Base-by-base conservation (phyloP, 2,888 invertebrate genomes). In the Brachylomia viminalis region DNA sequence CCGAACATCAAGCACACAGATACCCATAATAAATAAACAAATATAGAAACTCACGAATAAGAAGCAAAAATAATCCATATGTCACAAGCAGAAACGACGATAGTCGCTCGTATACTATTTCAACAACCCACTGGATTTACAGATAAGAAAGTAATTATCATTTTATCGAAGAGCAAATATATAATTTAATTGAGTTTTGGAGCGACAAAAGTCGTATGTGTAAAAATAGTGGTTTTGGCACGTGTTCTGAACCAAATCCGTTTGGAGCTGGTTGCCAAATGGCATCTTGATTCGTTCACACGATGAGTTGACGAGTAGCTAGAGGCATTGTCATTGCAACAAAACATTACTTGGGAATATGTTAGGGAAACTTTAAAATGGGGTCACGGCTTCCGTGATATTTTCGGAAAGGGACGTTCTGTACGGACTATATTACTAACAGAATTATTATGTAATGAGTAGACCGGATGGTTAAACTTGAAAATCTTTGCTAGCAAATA, bases 181-280 rank as follows among this genome's bases (percentile, higher is more conserved):
- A 83, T 80, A 59, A 78, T 78, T 77, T 80, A 77, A 83, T 86
- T 75, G 70, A 56, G 79, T 79, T 83, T 83, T 81, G 78, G 61
- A 67, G 69, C 64, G 80, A 80, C 83, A 88, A 89, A 86, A 87
- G 88, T 86, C 87, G 83, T 79, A 86, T 75, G 84, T 82, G 81
- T 89, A 92, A 89, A 92, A 92, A 92, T 93, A 93, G 89, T 81
- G 74, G 61, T 52, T 79, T 84, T 90, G 90, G 91, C 91, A 89
- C 83, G 75, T 84, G 75, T 78, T 83, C 84, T 89, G 91, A 87
- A 89, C 90, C 88, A 91, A 93, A 92, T 91, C 86, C 81, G 79
- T 86, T 85, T 87, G 84, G 83, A 65, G 75, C 70, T 54, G 79
- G 88, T 77, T 94, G 94, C 94, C 94, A 94, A 94, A 91, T 91